These are phyloP conservation scores for Ophthalmolycus amberensis DNA, from an alignment of 2,113 vertebrate species.

Conservation along the genomic window DNA sequence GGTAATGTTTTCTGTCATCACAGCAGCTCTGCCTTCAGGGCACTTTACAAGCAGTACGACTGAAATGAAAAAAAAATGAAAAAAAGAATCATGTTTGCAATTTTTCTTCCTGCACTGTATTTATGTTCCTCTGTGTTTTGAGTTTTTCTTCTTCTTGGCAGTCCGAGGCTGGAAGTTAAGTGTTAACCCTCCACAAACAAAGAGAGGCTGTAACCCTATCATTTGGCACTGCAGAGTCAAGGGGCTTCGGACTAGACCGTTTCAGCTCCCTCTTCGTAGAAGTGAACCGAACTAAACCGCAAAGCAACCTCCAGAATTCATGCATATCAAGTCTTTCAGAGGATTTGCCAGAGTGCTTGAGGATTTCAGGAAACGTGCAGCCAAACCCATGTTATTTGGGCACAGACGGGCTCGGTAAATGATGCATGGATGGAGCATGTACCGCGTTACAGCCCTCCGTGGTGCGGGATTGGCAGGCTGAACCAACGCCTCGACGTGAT, in stretches of 20 bases:
- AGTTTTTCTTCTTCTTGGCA: slow-evolving; percentile 46
- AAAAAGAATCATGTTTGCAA: slow-evolving; percentile 51
- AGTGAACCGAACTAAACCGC: slow-evolving; percentile 55
- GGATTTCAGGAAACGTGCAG: slow-evolving; percentile 48
- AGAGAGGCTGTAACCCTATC: slow-evolving; percentile 64
- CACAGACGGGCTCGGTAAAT: slow-evolving; percentile 73
- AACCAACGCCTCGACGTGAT: slow-evolving; percentile 70
- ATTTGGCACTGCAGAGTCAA: slow-evolving; percentile 52
- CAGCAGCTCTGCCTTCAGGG: slow-evolving; percentile 52
- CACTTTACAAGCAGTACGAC: slow-evolving; percentile 41
- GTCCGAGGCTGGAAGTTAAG: slow-evolving; percentile 63
- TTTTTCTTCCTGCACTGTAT: slow-evolving; percentile 52
- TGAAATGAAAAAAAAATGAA: slow-evolving; percentile 50
- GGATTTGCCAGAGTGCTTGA: slow-evolving; percentile 63
- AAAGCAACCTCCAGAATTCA: slow-evolving; percentile 63
- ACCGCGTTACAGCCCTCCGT: slow-evolving; percentile 73
- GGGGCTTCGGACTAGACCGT: slow-evolving; percentile 45
- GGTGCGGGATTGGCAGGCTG: slow-evolving; percentile 69
- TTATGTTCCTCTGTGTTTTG: slow-evolving; percentile 32
- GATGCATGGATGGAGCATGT: slow-evolving; percentile 75
- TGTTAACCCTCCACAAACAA: slow-evolving; percentile 71
- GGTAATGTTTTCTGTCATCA: slow-evolving; percentile 64
- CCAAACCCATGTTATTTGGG: slow-evolving; percentile 70
- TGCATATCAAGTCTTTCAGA: slow-evolving; percentile 64
- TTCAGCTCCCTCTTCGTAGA: slow-evolving; percentile 30